A percentile compares a stretch with the other conserved stretches of the same genome.
Conservation (phyloP, 1,140 invertebrate genomes). For the Thaumatotibia leucotreta region DNA sequence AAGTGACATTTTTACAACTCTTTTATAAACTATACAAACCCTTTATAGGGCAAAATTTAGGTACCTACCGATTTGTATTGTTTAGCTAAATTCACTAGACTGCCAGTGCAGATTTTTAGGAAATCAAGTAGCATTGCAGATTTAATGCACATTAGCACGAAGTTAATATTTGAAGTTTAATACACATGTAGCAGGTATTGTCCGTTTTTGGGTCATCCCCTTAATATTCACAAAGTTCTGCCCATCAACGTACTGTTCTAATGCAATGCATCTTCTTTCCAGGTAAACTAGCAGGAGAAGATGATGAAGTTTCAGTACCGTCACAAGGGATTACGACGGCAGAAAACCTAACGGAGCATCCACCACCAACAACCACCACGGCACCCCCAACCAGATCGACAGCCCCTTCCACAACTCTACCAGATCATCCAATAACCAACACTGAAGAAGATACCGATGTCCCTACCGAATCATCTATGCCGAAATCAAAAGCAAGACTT, state of each 20-base stretch:
- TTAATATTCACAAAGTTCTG: too few species aligned
- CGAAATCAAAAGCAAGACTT: constrained; percentile 54
- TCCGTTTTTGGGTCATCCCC: too few species aligned
- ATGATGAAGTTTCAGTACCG: constrained; percentile 38
- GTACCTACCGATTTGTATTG: too few species aligned
- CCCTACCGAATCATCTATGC: neutral
- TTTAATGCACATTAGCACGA: too few species aligned
- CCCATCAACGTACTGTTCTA: neutral
- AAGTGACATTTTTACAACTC: too few species aligned
- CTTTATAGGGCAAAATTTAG: too few species aligned
- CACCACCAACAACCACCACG: constrained; percentile 17
- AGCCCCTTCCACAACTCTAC: constrained; percentile 13
- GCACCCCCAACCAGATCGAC: constrained; percentile 21
- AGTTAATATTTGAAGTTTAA: too few species aligned
- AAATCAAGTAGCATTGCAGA: too few species aligned
- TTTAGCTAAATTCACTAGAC: too few species aligned
- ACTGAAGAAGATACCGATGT: constrained; percentile 21
- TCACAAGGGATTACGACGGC: constrained; percentile 14
- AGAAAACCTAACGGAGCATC: constrained; percentile 20
- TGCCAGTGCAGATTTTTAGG: too few species aligned
- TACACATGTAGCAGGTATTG: too few species aligned
- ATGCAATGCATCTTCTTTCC: constrained; percentile 22
- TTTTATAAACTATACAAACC: too few species aligned
- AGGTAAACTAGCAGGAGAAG: constrained; percentile 59
- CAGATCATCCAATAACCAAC: neutral